These are phyloP conservation scores for Napeogenes inachia DNA, from an alignment of 2,888 invertebrate genomes.

Conservation along the genomic window DNA sequence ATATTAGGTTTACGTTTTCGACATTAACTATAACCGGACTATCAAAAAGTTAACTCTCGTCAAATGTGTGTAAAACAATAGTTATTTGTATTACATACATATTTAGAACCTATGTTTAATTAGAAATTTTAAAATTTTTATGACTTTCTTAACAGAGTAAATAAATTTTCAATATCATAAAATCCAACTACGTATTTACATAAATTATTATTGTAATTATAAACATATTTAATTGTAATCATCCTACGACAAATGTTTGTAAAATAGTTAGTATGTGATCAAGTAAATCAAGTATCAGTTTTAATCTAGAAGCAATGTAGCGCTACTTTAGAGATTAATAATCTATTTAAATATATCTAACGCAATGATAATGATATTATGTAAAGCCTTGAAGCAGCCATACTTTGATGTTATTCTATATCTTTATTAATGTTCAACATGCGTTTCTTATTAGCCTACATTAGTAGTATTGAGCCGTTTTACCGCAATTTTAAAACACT, in stretches of 20 bases:
- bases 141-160: too few species aligned
- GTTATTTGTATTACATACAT: too few species aligned
- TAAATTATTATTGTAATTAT: too few species aligned
- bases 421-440: slow-evolving; percentile 10
- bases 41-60: too few species aligned
- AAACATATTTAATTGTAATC: too few species aligned
- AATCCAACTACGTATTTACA: too few species aligned
- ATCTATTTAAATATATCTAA: slow-evolving; percentile 11
- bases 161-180: too few species aligned
- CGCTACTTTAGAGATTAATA: slow-evolving; percentile 11
- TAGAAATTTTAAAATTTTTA: too few species aligned
- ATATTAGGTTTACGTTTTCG: too few species aligned
- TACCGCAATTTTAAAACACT: not conserved
- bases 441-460: slow-evolving; percentile 7
- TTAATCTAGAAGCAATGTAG: slow-evolving; percentile 15
- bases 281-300: not conserved
- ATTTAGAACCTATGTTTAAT: too few species aligned
- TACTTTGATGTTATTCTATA: not conserved
- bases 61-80: too few species aligned
- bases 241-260: not conserved
- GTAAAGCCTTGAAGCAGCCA: slow-evolving; percentile 7
- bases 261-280: not conserved
- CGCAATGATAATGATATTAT: slow-evolving; percentile 16
- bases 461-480: not conserved
- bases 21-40: too few species aligned